These are phyloP conservation scores for Chamaetylas fuelleborni DNA, from an alignment of 2,113 vertebrate genomes.

Conservation along the genomic window DNA sequence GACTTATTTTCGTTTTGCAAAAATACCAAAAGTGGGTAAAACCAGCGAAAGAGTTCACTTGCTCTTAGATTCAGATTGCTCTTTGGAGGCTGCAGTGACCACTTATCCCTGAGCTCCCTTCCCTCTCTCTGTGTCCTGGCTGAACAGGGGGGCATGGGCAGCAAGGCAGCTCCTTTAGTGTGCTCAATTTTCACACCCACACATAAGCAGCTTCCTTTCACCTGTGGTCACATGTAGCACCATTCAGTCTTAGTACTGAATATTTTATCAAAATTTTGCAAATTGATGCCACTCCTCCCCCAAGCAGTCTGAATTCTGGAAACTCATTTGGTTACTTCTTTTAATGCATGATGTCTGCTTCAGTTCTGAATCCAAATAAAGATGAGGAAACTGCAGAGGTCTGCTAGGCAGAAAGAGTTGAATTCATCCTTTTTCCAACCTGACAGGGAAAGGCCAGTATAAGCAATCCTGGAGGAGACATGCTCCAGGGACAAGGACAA, in stretches of 20 bases:
- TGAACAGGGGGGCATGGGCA: rapidly evolving
- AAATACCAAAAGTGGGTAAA: not conserved
- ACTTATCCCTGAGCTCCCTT: not conserved
- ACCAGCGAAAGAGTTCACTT: not conserved
- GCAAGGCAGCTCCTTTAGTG: not conserved
- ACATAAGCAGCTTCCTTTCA: not conserved
- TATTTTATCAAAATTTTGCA: not conserved
- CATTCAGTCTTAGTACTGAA: not conserved
- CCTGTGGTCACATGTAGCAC: not conserved
- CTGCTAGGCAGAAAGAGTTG: not conserved
- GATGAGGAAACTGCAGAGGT: not conserved
- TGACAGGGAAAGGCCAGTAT: not conserved
- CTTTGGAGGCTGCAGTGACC: not conserved
- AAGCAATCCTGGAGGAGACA: not conserved
- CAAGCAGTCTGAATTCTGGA: not conserved
- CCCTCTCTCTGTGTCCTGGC: not conserved
- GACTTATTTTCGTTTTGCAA: not conserved
- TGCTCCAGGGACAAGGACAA: not conserved
- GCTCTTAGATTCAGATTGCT: not conserved
- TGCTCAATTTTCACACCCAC: not conserved
- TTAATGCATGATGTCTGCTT: not conserved
- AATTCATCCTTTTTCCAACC: not conserved
- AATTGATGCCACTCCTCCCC: not conserved
- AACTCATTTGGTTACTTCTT: not conserved
- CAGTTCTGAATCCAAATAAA: not conserved